Percentiles rank a stretch among this genome's conserved stretches.
These are phyloP conservation scores for Morone saxatilis DNA, from an alignment of 2,113 vertebrate genomes.

Conservation along the genomic window DNA sequence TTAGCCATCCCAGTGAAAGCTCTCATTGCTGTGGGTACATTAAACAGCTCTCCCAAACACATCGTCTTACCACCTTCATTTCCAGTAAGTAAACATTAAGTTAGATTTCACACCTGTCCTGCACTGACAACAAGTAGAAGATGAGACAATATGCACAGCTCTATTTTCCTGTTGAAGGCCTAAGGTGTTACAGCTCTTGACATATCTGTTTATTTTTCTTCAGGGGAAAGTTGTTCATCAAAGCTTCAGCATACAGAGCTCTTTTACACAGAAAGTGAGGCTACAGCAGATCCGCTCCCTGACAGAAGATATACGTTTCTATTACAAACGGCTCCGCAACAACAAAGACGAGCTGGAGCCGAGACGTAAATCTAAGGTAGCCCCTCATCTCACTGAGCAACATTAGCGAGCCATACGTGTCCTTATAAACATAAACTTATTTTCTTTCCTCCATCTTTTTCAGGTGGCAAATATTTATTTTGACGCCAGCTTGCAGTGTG, in stretches of 20 bases:
- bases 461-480: conserved; percentile 99
- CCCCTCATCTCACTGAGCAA: background rate
- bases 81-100: conserved; percentile 87
- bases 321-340: conserved; percentile 92
- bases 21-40: conserved; percentile 91
- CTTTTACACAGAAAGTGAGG: conserved; percentile 96
- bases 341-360: conserved; percentile 97
- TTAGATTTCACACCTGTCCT: background rate
- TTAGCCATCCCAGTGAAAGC: conserved; percentile 94
- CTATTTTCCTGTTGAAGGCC: background rate
- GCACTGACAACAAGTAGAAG: background rate
- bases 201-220: conserved; percentile 27
- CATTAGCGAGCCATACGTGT: background rate
- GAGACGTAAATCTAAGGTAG: conserved; percentile 96
- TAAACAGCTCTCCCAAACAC: conserved; percentile 91
- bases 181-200: conserved; percentile 7
- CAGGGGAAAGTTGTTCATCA: conserved; percentile 98
- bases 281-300: conserved; percentile 94
- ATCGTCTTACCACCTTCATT: conserved; percentile 91
- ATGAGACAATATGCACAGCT: background rate
- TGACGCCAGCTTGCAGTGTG: conserved; percentile 94
- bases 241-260: conserved; percentile 94
- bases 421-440: conserved; percentile 22
- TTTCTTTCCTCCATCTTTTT: conserved; percentile 64
- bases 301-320: conserved; percentile 94